Evolutionary conservation across 2,888 invertebrate genomes (phyloP).

Genomic region (Peribatodes rhomboidaria): DNA sequence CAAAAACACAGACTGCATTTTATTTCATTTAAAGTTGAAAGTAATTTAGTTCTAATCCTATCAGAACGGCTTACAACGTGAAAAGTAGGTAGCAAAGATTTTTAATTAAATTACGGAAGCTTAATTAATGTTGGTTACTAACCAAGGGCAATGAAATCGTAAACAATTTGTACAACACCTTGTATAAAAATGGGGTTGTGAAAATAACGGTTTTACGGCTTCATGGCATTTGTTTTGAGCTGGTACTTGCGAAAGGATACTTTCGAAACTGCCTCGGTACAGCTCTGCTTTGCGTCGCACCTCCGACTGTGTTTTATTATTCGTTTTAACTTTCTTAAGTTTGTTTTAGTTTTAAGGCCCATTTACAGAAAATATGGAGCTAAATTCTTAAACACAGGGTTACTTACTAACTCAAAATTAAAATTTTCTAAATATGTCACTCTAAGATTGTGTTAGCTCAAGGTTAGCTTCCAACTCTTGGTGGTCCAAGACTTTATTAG

Average conservation of each 20-base stretch:
- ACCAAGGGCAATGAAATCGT: slow-evolving; percentile 35
- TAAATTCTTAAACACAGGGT: too few species aligned
- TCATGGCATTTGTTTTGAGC: slow-evolving; percentile 61
- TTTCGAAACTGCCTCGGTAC: slow-evolving; percentile 64
- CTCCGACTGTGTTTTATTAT: neutral
- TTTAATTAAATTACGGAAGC: slow-evolving; percentile 26
- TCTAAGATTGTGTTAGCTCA: too few species aligned
- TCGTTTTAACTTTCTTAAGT: too few species aligned
- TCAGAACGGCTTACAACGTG: slow-evolving; percentile 32
- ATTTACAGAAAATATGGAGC: too few species aligned
- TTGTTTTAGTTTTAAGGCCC: too few species aligned
- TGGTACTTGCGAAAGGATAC: slow-evolving; percentile 65
- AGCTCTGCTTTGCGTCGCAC: neutral
- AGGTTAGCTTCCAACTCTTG: too few species aligned
- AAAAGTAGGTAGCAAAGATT: slow-evolving; percentile 11
- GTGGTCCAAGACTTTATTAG: too few species aligned
- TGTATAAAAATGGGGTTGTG: slow-evolving; percentile 48
- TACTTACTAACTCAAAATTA: too few species aligned
- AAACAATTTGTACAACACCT: slow-evolving; percentile 39
- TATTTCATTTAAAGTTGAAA: neutral
- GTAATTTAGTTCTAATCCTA: slow-evolving; percentile 27
- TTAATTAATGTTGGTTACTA: slow-evolving; percentile 25
- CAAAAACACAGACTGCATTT: neutral
- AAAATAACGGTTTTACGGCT: slow-evolving; percentile 60
- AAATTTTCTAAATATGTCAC: too few species aligned